Evolutionary conservation across 1,140 invertebrate species (phyloP), one percentile per base, ranked within the genome.

Genomic region (Lepidostoma basale): DNA sequence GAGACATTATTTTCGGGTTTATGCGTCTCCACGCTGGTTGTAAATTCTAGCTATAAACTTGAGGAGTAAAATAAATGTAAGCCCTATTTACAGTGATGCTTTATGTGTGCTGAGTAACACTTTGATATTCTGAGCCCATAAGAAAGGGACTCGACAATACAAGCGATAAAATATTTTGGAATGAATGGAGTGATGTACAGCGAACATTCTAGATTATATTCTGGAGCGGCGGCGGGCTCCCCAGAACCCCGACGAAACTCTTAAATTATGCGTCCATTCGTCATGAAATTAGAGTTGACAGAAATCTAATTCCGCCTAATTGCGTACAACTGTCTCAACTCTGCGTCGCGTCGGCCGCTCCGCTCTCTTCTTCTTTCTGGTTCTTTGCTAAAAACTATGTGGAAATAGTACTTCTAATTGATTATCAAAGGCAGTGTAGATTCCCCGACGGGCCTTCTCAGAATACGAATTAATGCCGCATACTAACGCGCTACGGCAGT

Each of bases 1-100:
- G 33, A 60, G 56, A 40, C 56, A 42, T 60, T 60, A 60, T 60
- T 60, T 60, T 60, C 39, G 36, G 56, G 36, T 60, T 60, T 60
- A 60, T 42, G 56, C 39, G 22, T 60, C 56, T 60, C 56, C 56
- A 42, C 26, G 36, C 12, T 42, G 56, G 56, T 60, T 60, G 39
- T 60, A 60, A 60, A 60, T 60, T 42, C 56, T 60, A 25, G 56
- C 39, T 42, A 42, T 60, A 60, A 60, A 60, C 39, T 42, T 39
- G 22, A 60, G 33, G 39, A 60, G 52, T 42, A 42, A 60, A 60
- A 60, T 60, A 60, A 40, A 40, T 60, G 56, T 60, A 60, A 60
- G 56, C 56, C 39, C 39, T 60, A 60, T 60, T 60, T 60, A 60
- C 39, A 60, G 33, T 26, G 39, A 42, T 42, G 56, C 52, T 56